Evolutionary conservation across 2,113 vertebrate genomes (phyloP).

Genomic region (Equus quagga): DNA sequence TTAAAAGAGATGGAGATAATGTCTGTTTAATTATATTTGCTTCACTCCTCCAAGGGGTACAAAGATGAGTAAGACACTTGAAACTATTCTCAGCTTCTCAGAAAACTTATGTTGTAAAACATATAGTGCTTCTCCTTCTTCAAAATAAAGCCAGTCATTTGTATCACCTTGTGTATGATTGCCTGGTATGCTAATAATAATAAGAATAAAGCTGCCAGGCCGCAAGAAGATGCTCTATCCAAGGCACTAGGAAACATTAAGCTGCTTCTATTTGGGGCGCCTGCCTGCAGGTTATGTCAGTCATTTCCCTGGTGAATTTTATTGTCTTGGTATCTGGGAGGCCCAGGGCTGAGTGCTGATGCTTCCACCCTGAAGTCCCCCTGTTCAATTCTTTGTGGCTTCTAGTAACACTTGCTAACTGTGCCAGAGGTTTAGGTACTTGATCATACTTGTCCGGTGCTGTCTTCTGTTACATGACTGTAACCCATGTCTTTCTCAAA

Average conservation of each 20-base stretch:
- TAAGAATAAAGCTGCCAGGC: not conserved
- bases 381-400: not conserved
- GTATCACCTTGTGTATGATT: not conserved
- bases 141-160: not conserved
- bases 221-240: not conserved
- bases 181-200: not conserved
- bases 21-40: not conserved
- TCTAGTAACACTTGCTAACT: too few relatives aligned
- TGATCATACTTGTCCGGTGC: not conserved
- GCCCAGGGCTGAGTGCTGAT: not conserved
- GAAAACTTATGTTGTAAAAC: not conserved
- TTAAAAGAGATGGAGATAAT: not conserved
- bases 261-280: accelerated
- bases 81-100: conserved; percentile 4
- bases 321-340: not conserved
- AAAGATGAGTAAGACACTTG: not conserved
- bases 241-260: not conserved
- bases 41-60: not conserved
- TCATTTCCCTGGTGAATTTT: not conserved
- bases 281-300: not conserved
- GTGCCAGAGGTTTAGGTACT: accelerated
- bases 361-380: not conserved
- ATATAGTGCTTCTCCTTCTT: not conserved
- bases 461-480: not conserved
- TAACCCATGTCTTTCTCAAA: not conserved